A percentile compares a stretch with the other conserved stretches of the same genome.
Evolutionary conservation across 1,140 invertebrate species (phyloP).

Genomic region (Diprion similis): DNA sequence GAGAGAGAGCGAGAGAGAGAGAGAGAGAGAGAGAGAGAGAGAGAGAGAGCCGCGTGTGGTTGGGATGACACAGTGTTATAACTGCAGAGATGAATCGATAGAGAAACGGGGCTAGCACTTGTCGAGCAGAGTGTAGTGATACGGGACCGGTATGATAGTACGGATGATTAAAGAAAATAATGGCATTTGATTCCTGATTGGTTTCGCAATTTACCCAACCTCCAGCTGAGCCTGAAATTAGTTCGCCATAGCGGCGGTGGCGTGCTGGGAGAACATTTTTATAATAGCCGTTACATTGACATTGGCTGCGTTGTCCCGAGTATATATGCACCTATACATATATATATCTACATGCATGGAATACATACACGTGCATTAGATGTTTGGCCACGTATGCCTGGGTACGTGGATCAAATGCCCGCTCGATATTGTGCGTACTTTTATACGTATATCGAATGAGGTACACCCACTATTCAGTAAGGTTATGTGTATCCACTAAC

Average conservation of each 20-base stretch:
- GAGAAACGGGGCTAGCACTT: neutral
- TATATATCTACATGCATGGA: neutral
- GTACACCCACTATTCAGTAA: too few relatives aligned
- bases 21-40: too few relatives aligned
- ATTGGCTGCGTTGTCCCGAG: neutral
- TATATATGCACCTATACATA: neutral
- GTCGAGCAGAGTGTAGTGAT: neutral
- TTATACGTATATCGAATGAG: too few relatives aligned
- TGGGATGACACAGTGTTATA: neutral
- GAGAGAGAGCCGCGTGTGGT: too few relatives aligned
- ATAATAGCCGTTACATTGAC: neutral
- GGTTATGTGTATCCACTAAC: too few relatives aligned
- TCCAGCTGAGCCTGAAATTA: constrained; percentile 7
- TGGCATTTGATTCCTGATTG: constrained; percentile 3
- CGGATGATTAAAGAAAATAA: neutral
- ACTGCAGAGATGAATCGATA: constrained; percentile 2
- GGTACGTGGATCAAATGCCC: too few relatives aligned
- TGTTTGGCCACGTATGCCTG: too few relatives aligned
- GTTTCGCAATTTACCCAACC: neutral
- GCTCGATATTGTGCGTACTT: too few relatives aligned
- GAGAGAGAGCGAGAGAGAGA: too few relatives aligned
- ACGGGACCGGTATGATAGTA: neutral
- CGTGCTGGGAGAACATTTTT: neutral
- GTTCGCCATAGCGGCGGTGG: neutral
- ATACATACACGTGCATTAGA: too few relatives aligned